Base-by-base conservation (phyloP, 1,140 invertebrate genomes). In the Drosophila bifasciata region DNA sequence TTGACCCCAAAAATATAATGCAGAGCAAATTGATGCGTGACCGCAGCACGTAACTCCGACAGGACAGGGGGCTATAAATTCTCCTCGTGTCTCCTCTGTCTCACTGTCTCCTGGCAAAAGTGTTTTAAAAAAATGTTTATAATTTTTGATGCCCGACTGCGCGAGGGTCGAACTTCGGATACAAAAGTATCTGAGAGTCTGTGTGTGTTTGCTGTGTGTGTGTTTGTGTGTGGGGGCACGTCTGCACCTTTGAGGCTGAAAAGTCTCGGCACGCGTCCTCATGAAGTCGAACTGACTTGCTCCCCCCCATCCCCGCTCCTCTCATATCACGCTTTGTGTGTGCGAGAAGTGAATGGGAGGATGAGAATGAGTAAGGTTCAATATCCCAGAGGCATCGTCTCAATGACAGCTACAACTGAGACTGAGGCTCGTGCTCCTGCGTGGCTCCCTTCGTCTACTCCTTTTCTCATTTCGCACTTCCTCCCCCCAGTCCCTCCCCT, bases 101-200 rank as follows among this genome's bases (percentile, higher is more conserved):
- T 73, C 68, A 52, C 49, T 56, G 67, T 16, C n/a, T 11, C n/a
- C n/a, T 40, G 41, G 74, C 62, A 72, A 83, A 83, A 88, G 78
- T 88, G 83, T 88, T 88, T 79, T 68, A 56, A 69, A 88, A 86
- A 88, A 88, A 88, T 88, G 83, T 79, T 83, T 88, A 88, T 88
- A 88, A 88, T 88, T 83, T 77, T 78, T 74, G 70, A 49, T 74
- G 57, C 57, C 40, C 51, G 15, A 61, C 49, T 52, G 28, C n/a
- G 43, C 43, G 36, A 39, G 62, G 59, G 64, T 59, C 55, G 41
- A 52, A 64, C 28, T 60, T 57, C 25, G 57, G 28, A 41, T 70
- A 39, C 19, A 28, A n/a, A 32, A 19, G 25, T 9, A 71, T 23
- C 45, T 11, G 68, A 28, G 52, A 28, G 40, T 51, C 41, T 53